Percentiles rank a stretch among this genome's conserved stretches.
These are phyloP conservation scores for Cylloceria caligata DNA, from an alignment of 2,888 invertebrate genomes.

Conservation along the genomic window DNA sequence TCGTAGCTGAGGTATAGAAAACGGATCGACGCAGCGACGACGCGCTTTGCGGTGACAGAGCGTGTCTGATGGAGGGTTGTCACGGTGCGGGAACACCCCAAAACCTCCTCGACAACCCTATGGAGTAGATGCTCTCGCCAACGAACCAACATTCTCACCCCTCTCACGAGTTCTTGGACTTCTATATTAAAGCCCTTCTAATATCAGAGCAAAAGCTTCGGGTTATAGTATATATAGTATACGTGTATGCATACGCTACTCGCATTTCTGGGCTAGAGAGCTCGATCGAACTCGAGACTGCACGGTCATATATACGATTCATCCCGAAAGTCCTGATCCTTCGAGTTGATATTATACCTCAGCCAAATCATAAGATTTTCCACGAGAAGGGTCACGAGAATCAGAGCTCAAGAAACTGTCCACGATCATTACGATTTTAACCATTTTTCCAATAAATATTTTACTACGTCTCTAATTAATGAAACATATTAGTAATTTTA, in stretches of 20 bases:
- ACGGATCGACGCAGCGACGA: slow-evolving; percentile 60
- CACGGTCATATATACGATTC: slow-evolving; percentile 28
- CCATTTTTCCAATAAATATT: too few species aligned
- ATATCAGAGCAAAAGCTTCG: slow-evolving; percentile 81
- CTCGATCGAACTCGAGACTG: slow-evolving; percentile 57
- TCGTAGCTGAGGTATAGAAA: slow-evolving; percentile 48
- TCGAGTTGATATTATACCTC: slow-evolving; percentile 2
- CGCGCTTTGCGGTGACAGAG: slow-evolving; percentile 81
- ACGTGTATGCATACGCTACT: slow-evolving; percentile 48
- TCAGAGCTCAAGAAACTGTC: not conserved
- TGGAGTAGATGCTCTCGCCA: slow-evolving; percentile 35
- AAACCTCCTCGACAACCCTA: slow-evolving; percentile 57
- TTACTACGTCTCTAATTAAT: too few species aligned
- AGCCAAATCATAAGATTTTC: not conserved
- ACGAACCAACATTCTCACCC: slow-evolving; percentile 14
- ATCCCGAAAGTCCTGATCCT: slow-evolving; percentile 43
- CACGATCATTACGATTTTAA: not conserved
- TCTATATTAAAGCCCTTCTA: slow-evolving; percentile 82
- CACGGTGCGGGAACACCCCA: slow-evolving; percentile 81
- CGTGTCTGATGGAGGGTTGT: slow-evolving; percentile 84
- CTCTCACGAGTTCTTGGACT: slow-evolving; percentile 72
- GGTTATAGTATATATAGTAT: slow-evolving; percentile 42
- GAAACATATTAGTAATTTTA: too few species aligned
- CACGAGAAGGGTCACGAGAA: not conserved
- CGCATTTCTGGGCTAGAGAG: slow-evolving; percentile 43